A percentile compares a stretch with the other conserved stretches of the same genome.
phyloP scores from a whole-genome alignment of 2,113 vertebrate species.

The Caracal caracal region DNA sequence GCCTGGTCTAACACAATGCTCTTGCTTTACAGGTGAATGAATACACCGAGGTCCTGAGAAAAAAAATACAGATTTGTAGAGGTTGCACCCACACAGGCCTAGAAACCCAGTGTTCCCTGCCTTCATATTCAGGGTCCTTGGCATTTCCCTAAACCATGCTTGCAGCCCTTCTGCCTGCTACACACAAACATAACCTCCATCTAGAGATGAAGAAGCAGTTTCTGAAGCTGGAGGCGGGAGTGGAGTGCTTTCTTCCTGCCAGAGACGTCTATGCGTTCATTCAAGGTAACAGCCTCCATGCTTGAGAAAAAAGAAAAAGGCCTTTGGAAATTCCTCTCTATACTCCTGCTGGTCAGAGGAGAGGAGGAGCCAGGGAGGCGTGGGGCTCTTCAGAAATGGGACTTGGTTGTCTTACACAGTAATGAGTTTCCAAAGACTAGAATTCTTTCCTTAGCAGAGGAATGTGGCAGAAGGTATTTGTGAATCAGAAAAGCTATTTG shows the following conservation, averaged over 20 bases:
- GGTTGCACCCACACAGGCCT: not conserved
- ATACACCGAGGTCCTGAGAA: not conserved
- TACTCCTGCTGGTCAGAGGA: not conserved
- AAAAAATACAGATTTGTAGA: not conserved
- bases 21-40: not conserved
- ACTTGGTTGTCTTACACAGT: not conserved
- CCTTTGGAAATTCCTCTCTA: not conserved
- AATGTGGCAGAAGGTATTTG: not conserved
- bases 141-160: not conserved
- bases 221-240: not conserved
- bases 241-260: not conserved
- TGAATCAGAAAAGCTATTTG: not conserved
- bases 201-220: not conserved
- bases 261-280: not conserved
- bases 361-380: not conserved
- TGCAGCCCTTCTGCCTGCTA: not conserved
- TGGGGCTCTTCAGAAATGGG: not conserved
- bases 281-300: not conserved
- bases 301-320: not conserved
- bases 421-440: not conserved
- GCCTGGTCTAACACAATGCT: not conserved
- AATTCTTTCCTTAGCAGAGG: not conserved
- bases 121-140: not conserved
- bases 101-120: not conserved
- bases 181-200: not conserved